Evolutionary conservation across 2,113 vertebrate species (phyloP), one percentile per base, ranked within the genome.

Genomic region (Vulpes ferrilata): DNA sequence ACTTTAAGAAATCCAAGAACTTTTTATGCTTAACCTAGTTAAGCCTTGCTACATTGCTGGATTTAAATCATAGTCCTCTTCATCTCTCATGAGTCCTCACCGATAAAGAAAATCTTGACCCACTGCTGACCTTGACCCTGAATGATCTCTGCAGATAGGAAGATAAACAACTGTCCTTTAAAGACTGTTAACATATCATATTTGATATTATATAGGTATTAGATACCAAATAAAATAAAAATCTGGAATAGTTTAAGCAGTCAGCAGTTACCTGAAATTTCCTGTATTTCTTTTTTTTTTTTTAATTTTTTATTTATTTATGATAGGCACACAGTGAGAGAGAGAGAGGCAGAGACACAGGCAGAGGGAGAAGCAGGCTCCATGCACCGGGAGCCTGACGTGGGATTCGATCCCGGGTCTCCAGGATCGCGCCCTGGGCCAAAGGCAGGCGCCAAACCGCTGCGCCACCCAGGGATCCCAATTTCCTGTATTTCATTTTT

Each of bases 401-500:
- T n/a, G n/a, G n/a, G n/a, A n/a, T n/a, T n/a, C n/a, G n/a, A n/a
- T n/a, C n/a, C n/a, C n/a, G n/a, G n/a, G n/a, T n/a, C n/a, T n/a
- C n/a, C n/a, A n/a, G n/a, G n/a, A n/a, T n/a, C n/a, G n/a, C n/a
- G n/a, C n/a, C n/a, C n/a, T n/a, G n/a, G n/a, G n/a, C n/a, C n/a
- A n/a, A n/a, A n/a, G n/a, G n/a, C n/a, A n/a, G n/a, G n/a, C n/a
- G n/a, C n/a, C n/a, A n/a, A n/a, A n/a, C n/a, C n/a, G n/a, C n/a
- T n/a, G n/a, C n/a, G n/a, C n/a, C n/a, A n/a, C n/a, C n/a, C n/a
- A n/a, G n/a, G n/a, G n/a, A n/a, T n/a, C n/a, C n/a, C n/a, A 84
- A 67, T 88, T 94, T 96, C 59, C 48, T 89, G 30, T 93, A 85
- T 82, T 92, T 74, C 64, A 86, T 69, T 95, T 91, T 74, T 48